Percentiles rank a stretch among this genome's conserved stretches.
These are phyloP conservation scores for Blera fallax DNA, from an alignment of 2,888 invertebrate genomes.

Conservation along the genomic window DNA sequence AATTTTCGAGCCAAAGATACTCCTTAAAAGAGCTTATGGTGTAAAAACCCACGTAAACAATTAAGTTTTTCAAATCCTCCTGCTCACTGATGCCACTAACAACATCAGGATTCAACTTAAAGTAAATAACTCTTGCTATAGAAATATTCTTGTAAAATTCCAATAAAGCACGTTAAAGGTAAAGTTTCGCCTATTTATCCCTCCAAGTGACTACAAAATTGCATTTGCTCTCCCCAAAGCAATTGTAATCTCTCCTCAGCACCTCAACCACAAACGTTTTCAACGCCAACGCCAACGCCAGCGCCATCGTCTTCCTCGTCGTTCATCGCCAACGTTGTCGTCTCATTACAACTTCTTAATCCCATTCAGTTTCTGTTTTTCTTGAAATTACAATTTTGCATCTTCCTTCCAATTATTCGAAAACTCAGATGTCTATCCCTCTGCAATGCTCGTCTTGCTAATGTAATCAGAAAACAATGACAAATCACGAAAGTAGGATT, in stretches of 20 bases:
- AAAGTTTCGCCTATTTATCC: conserved; percentile 4
- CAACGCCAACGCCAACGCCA: background rate
- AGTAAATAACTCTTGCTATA: background rate
- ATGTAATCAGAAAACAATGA: conserved; percentile 13
- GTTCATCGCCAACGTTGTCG: conserved; percentile 7
- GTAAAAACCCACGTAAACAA: no score
- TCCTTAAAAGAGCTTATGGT: no score
- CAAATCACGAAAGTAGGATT: conserved; percentile 33
- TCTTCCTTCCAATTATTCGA: conserved; percentile 41
- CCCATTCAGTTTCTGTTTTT: conserved; percentile 50
- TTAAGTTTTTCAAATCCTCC: no score
- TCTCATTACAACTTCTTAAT: conserved; percentile 65
- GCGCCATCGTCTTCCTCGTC: background rate
- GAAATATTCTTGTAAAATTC: background rate
- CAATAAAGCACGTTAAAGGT: background rate
- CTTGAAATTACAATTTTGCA: conserved; percentile 50
- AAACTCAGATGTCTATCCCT: background rate
- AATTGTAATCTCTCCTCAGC: conserved; percentile 8
- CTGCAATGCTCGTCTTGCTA: background rate
- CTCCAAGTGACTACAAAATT: conserved; percentile 15
- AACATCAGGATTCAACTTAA: background rate
- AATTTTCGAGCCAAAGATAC: no score
- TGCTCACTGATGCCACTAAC: background rate
- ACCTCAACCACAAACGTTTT: conserved; percentile 19
- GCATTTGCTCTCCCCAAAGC: conserved; percentile 1